phyloP scores from a whole-genome alignment of 2,797 vertebrate genomes.

The Macroramphosus scolopax region DNA sequence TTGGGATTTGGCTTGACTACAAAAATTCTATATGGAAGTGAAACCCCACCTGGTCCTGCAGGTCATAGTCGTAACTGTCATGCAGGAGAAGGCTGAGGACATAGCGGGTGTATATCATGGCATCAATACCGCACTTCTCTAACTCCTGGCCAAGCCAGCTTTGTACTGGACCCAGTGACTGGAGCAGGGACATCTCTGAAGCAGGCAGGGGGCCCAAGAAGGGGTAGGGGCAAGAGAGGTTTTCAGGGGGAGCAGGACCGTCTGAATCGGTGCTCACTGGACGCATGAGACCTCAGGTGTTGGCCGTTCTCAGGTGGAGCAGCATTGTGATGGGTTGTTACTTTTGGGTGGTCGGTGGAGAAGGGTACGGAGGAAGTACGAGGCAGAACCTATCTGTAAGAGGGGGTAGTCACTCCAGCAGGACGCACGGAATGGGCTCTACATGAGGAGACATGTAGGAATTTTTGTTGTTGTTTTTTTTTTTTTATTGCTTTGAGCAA shows the following conservation, averaged over 20 bases:
- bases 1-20: background rate
- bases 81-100: slow-evolving; percentile 99
- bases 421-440: slow-evolving; percentile 81
- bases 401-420: slow-evolving; percentile 84
- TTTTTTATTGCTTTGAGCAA: slow-evolving; percentile 83
- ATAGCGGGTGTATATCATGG: slow-evolving; percentile 98
- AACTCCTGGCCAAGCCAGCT: slow-evolving; percentile 99
- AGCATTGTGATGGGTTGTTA: slow-evolving; percentile 80
- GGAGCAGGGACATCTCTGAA: slow-evolving; percentile 97
- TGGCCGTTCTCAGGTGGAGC: slow-evolving; percentile 83
- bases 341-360: slow-evolving; percentile 47
- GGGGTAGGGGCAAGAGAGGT: slow-evolving; percentile 85
- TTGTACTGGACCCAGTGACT: slow-evolving; percentile 97
- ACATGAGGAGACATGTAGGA: slow-evolving; percentile 86
- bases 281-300: slow-evolving; percentile 95
- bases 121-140: slow-evolving; percentile 99
- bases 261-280: slow-evolving; percentile 89
- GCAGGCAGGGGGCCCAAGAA: slow-evolving; percentile 81
- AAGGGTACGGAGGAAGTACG: slow-evolving; percentile 63
- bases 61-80: slow-evolving; percentile 97
- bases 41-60: slow-evolving; percentile 94
- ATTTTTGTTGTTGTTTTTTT: slow-evolving; percentile 33
- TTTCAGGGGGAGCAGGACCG: slow-evolving; percentile 92
- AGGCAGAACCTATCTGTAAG: slow-evolving; percentile 74
- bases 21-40: background rate